These are phyloP conservation scores for human (Homo sapiens) DNA, from an alignment of 2,113 vertebrate genomes.

Conservation along the genomic window GRCh38 chrX:3118001-3118500, in stretches of 20 bases:
- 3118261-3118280: neutral
- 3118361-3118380: neutral
- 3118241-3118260: neutral
- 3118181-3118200: neutral
- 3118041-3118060: fast-evolving
- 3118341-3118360: neutral
- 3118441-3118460: too few species aligned
- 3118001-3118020: neutral
- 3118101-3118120: neutral
- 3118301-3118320: neutral
- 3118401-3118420: neutral
- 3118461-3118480: neutral
- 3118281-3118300: neutral
- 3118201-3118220: neutral
- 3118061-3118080: fast-evolving
- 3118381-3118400: too few species aligned
- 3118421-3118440: neutral
- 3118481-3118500: neutral
- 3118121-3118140: neutral
- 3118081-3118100: too few species aligned
- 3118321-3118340: too few species aligned
- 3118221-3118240: neutral
- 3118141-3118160: neutral
- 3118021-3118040: fast-evolving
- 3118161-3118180: neutral